Conservation (phyloP, 2,888 invertebrate species). For the Exephanes ischioxanthus region DNA sequence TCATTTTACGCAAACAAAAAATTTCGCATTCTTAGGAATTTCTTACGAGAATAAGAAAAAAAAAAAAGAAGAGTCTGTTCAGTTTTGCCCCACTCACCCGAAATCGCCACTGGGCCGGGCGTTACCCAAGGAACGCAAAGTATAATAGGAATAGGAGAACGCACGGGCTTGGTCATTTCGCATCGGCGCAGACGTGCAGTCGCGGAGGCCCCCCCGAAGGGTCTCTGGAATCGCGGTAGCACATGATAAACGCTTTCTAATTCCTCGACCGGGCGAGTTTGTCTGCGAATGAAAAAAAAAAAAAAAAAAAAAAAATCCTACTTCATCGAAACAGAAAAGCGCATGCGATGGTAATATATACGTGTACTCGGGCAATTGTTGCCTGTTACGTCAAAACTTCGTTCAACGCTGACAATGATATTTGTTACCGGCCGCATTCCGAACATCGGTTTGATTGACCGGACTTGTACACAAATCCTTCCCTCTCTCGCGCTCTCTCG, state of each 20-base stretch:
- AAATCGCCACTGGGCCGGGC: slow-evolving; percentile 49
- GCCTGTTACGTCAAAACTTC: neutral
- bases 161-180: slow-evolving; percentile 14
- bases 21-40: no score
- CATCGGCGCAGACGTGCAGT: neutral
- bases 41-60: no score
- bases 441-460: neutral
- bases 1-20: no score
- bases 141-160: slow-evolving; percentile 46
- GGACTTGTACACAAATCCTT: neutral
- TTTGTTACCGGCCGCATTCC: slow-evolving; percentile 9
- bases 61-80: no score
- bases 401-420: slow-evolving; percentile 46
- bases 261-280: neutral
- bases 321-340: neutral
- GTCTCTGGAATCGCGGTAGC: slow-evolving; percentile 30
- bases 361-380: neutral
- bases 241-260: slow-evolving; percentile 48
- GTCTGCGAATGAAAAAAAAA: neutral
- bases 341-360: neutral
- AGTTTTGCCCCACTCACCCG: no score
- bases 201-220: slow-evolving; percentile 31
- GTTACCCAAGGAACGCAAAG: slow-evolving; percentile 34
- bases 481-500: no score
- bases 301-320: neutral